Percentiles rank a stretch among this genome's conserved stretches.
Evolutionary conservation across 2,888 invertebrate genomes (phyloP).

Genomic region (Pomacea canaliculata): DNA sequence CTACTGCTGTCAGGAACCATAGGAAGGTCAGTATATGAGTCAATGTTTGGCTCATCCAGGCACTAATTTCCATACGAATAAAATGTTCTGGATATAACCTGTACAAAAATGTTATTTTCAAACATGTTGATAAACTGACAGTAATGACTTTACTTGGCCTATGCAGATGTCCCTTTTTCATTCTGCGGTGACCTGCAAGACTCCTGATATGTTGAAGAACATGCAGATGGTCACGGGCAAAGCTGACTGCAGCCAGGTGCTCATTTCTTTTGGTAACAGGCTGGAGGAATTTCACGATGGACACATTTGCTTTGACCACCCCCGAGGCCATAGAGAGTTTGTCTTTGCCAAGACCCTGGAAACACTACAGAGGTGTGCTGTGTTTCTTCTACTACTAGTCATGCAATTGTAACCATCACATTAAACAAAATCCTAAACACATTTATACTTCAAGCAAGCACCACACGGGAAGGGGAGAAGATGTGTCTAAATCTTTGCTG

Average conservation of each 20-base stretch:
- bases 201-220: constrained; percentile 31
- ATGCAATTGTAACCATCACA: too few relatives aligned
- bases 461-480: too few relatives aligned
- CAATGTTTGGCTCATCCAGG: background rate
- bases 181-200: constrained; percentile 29
- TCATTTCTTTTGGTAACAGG: constrained; percentile 24
- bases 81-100: too few relatives aligned
- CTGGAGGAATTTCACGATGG: constrained; percentile 30
- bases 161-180: constrained; percentile 38
- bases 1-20: background rate
- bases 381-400: too few relatives aligned
- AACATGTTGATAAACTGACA: too few relatives aligned
- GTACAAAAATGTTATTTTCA: too few relatives aligned
- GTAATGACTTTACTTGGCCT: too few relatives aligned
- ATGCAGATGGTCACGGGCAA: constrained; percentile 23
- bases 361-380: constrained; percentile 30
- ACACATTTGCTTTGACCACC: constrained; percentile 28
- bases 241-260: background rate
- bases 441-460: too few relatives aligned
- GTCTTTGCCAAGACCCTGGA: constrained; percentile 38
- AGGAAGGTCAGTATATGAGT: background rate
- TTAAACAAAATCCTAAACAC: too few relatives aligned
- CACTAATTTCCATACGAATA: too few relatives aligned
- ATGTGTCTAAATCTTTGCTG: too few relatives aligned
- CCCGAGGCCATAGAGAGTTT: constrained; percentile 41